Base-by-base conservation (phyloP, 2,888 invertebrate species). In the Polymixis lichenea region DNA sequence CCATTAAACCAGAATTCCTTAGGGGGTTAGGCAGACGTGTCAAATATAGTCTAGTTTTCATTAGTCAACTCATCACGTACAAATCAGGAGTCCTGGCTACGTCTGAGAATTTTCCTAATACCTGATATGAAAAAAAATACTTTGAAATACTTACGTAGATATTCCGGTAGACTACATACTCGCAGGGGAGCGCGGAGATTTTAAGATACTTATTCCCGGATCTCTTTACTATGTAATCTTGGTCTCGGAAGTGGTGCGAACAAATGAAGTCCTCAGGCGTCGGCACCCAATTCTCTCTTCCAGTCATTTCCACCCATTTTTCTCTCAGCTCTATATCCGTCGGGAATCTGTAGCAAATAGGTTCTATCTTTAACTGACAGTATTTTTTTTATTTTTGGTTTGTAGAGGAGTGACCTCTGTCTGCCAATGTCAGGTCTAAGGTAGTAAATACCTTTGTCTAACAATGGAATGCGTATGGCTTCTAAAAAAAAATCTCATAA, bases 211-310 rank as follows among this genome's bases (percentile, higher is more conserved):
- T 28, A 0, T 67, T 69, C 0, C 71, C 82, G 0, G 83, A 83
- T 7, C 83, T 8, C 13, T 82, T 74, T 0, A 82, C 17, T 0
- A 38, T n/a, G 0, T 74, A 83, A 4, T 83, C 83, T 0, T 0
- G 64, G 0, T 83, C 83, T 0, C 83, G 25, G 4, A 83, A 83
- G 0, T 83, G 83, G 0, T 55, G 69, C 0, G 82, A 82, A 4
- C 83, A 83, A 0, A 83, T 2, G 0, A 1, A n/a, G 1, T 77
- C n/a, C 0, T n/a, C 51, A 0, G 43, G 8, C 0, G 13, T 19
- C 8, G 82, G 77, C 7, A 15, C 0, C 82, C 71, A n/a, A 6
- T 32, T 28, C 0, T 38, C 4, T 13, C 32, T 1, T 0, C 62
- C 83, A 1, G 78, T 68, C 64, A 55, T 58, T 0, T 60, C 58